Evolutionary conservation across 2,888 invertebrate species (phyloP), one percentile per base, ranked within the genome.

Genomic region (Sepiola atlantica): DNA sequence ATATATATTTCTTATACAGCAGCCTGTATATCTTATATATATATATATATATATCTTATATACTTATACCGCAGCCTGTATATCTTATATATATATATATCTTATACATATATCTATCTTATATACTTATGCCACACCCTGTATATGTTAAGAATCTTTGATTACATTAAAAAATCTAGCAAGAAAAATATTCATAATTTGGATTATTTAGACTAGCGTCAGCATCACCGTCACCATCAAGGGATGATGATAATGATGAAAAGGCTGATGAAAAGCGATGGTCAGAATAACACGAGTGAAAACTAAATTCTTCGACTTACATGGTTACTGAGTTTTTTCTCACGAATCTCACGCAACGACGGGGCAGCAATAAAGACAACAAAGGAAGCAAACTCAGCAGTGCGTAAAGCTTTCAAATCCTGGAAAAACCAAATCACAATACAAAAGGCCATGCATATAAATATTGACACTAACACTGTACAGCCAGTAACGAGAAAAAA

Each of bases 361-460:
- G 99, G 99, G 77, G 99, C 99, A 93, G 99, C 99, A 96, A 99
- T 99, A 98, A 99, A 99, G 96, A 99, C 99, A 97, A 99, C 99
- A 98, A 99, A 99, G 90, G 99, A 99, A 96, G 99, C 99, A 97
- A 99, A 99, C 98, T 99, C 99, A 32, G 99, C 99, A 77, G 99
- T 99, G 96, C 99, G 98, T 95, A 99, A 98, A 96, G 99, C 99
- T 98, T 99, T 99, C 96, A 99, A 98, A 94, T 99, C 99, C 98
- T 99, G 99, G 55, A 96, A 96, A 91, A 94, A 91, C 32, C 92
- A 94, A 92, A 92, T 61, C 91, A 94, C 55, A 93, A 91, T n/a
- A 92, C 24, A 93, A 57, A 94, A 57, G 90, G 94, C 57, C 92
- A 92, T 90, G 93, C 92, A 93, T 90, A 57, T 91, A 32, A 90